These are phyloP conservation scores for Stegana nigrithorax DNA, from an alignment of 2,888 invertebrate species.

Conservation along the genomic window DNA sequence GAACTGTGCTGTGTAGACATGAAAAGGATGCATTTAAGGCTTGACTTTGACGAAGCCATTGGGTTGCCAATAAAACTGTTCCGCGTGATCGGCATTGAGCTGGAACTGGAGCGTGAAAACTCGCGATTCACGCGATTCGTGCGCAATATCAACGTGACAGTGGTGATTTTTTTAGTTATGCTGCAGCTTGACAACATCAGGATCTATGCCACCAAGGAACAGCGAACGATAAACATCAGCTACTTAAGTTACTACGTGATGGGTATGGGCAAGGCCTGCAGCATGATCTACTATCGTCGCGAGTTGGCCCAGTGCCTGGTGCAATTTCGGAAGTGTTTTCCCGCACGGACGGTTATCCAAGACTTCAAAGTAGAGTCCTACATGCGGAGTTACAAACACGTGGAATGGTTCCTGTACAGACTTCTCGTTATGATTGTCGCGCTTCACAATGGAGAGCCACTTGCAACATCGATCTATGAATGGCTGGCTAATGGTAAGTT, in stretches of 20 bases:
- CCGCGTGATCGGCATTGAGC: conserved; percentile 13
- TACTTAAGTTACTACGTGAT: conserved; percentile 30
- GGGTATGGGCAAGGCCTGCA: conserved; percentile 24
- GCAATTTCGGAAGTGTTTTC: conserved; percentile 6
- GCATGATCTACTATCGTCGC: conserved; percentile 25
- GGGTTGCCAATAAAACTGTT: conserved; percentile 10
- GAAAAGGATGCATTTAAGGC: too few relatives aligned
- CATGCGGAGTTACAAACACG: background rate
- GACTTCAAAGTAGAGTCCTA: conserved; percentile 11
- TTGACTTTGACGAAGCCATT: conserved; percentile 18
- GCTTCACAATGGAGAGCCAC: background rate
- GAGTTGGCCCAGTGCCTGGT: background rate
- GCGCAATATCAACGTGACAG: too few relatives aligned
- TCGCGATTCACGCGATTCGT: too few relatives aligned
- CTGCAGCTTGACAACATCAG: background rate
- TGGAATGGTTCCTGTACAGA: conserved; percentile 11
- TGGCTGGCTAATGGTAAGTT: background rate
- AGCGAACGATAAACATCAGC: background rate
- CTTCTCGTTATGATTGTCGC: background rate
- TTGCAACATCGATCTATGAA: background rate
- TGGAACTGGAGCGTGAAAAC: background rate
- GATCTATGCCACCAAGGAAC: background rate
- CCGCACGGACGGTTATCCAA: background rate
- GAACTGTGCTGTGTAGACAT: too few relatives aligned
- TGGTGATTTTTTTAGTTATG: background rate